Base-by-base conservation (phyloP, 2,797 vertebrate species). In the Rhinophrynus dorsalis region DNA sequence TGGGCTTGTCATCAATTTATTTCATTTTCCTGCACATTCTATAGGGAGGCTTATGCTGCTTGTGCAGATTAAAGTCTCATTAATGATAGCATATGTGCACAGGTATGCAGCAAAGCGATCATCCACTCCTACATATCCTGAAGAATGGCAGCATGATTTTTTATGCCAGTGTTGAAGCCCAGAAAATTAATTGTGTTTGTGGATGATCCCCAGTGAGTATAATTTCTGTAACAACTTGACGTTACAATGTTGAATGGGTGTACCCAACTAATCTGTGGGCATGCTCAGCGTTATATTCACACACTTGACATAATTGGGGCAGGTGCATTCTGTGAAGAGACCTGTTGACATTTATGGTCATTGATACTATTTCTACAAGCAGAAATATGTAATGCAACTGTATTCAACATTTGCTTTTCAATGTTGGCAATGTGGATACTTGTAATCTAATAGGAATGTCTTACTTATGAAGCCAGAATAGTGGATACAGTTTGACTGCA, bases 311-410 rank as follows among this genome's bases (percentile, higher is more conserved):
- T n/a, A 18, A 56, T 20, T 12, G 60, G 35, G 44, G 32, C 68
- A 71, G 68, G 60, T 64, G 52, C 24, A 17, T 42, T 47, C 44
- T 70, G 32, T 54, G 23, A 30, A 38, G 51, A 57, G 68, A 64
- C 59, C 68, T 64, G 64, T 47, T 72, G 60, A 47, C 48, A 35
- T 70, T 70, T 70, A 64, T 64, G 42, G 60, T 56, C 51, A 58
- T 23, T 18, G 60, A 58, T 51, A 29, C 48, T 61, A 45, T 54
- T 69, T 61, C 60, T 37, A 63, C 44, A 63, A 48, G 50, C 12
- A 63, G 59, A 63, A 30, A 40, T 7, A 64, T 37, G 60, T 35
- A 48, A 40, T 56, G 30, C 32, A 57, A 47, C 23, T 38, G 33
- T 37, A 47, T 57, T 48, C 29, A 63, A 30, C 68, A 64, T 64